phyloP scores from a whole-genome alignment of 2,113 vertebrate genomes.

The Spilogale gracilis region DNA sequence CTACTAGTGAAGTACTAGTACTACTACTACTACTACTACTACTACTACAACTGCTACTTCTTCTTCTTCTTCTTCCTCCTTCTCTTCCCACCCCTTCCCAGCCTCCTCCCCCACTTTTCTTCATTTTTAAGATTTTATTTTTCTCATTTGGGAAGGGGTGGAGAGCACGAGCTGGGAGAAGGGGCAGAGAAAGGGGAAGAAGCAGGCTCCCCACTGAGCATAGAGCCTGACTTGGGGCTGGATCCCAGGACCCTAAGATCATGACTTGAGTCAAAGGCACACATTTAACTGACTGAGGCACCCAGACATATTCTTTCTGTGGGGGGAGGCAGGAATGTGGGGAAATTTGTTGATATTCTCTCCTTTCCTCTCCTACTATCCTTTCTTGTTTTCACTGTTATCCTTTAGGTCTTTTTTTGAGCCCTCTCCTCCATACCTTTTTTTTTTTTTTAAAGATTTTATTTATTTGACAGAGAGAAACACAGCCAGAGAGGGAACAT shows the following conservation, averaged over 20 bases:
- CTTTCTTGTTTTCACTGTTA: not conserved
- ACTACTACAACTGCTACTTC: too few species aligned
- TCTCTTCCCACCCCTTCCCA: too few species aligned
- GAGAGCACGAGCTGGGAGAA: not conserved
- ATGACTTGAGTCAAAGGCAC: not conserved
- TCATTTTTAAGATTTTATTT: not conserved
- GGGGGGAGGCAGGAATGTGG: rapidly evolving
- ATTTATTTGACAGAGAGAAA: too few species aligned
- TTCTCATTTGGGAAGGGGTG: not conserved
- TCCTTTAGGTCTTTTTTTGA: not conserved
- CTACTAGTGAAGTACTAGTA: too few species aligned
- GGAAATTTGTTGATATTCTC: not conserved
- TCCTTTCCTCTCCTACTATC: not conserved
- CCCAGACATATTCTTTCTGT: not conserved
- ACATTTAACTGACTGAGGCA: not conserved
- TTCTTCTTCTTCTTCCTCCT: not conserved
- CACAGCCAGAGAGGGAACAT: too few species aligned
- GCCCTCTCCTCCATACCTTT: not conserved
- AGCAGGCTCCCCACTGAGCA: not conserved
- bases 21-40: too few species aligned
- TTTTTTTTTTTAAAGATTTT: too few species aligned
- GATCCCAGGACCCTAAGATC: not conserved
- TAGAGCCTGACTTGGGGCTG: not conserved
- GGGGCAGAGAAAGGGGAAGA: not conserved
- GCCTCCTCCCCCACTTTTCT: too few species aligned